A percentile compares a stretch with the other conserved stretches of the same genome.
These are phyloP conservation scores for Trichopoda pennipes DNA, from an alignment of 2,888 invertebrate genomes.

Conservation along the genomic window DNA sequence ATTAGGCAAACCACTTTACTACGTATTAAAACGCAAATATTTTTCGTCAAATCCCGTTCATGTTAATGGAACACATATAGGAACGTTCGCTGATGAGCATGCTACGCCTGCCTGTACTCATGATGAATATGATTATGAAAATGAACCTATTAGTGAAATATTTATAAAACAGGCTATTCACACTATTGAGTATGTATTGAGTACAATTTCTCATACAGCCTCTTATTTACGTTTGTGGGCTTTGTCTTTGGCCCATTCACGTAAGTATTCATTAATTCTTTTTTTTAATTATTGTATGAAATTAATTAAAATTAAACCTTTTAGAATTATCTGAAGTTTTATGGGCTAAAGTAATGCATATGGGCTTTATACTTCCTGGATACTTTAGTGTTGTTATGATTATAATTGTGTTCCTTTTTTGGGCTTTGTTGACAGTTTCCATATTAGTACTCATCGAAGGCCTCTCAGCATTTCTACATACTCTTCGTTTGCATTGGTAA, in stretches of 20 bases:
- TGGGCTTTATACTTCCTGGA: slow-evolving; percentile 84
- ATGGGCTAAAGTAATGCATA: slow-evolving; percentile 93
- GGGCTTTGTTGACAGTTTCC: slow-evolving; percentile 94
- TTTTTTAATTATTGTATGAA: too few relatives aligned
- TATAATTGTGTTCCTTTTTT: slow-evolving; percentile 92
- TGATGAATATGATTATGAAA: slow-evolving; percentile 77
- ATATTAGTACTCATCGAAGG: slow-evolving; percentile 99
- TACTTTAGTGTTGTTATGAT: slow-evolving; percentile 89
- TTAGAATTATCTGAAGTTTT: slow-evolving; percentile 93
- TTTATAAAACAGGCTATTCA: slow-evolving; percentile 97
- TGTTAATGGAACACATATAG: slow-evolving; percentile 37
- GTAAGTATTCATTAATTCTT: slow-evolving; percentile 82
- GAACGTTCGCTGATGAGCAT: background rate
- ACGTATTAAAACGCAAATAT: slow-evolving; percentile 83
- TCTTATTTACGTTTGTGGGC: slow-evolving; percentile 98
- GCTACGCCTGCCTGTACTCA: slow-evolving; percentile 76
- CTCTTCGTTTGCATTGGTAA: slow-evolving; percentile 97
- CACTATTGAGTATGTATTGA: slow-evolving; percentile 97
- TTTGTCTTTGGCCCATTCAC: slow-evolving; percentile 95
- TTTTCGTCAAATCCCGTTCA: background rate
- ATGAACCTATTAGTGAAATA: slow-evolving; percentile 89
- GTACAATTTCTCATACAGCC: slow-evolving; percentile 97
- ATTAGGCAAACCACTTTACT: slow-evolving; percentile 92
- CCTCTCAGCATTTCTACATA: slow-evolving; percentile 98
- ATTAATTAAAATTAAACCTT: too few relatives aligned